Evolutionary conservation across 2,113 vertebrate species (phyloP), one percentile per base, ranked within the genome.

Genomic region (Ploceus nigricollis): DNA sequence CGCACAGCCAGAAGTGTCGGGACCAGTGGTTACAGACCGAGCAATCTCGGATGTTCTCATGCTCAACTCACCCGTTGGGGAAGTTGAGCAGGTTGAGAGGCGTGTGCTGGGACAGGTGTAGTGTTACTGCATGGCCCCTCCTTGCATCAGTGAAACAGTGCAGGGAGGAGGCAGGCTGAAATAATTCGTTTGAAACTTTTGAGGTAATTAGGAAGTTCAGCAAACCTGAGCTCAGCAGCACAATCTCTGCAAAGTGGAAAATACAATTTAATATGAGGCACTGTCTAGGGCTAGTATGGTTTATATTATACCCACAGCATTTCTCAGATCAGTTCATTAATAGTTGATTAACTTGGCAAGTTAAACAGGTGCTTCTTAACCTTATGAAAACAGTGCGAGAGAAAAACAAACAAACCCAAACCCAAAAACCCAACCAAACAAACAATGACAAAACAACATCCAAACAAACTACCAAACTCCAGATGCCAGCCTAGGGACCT

Each of bases 91-190:
- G 98, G 98, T 98, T 96, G 97, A 98, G 94, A 97, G 98, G 98
- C 91, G 97, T 98, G 98, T 98, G 97, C 77, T 97, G 86, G 95
- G 94, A 96, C 98, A 99, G 99, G 99, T 99, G 98, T 99, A 98
- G 98, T 96, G 98, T 99, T 99, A 99, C 99, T 66, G 90, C 97
- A 94, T 85, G 44, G 98, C 97, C 96, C 98, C 98, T 98, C 98
- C 98, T 98, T 92, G 96, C 97, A 96, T 65, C 97, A 94, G 97
- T 53, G 91, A 94, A 73, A 87, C 44, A 86, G 94, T 69, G 14
- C 53, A n/a, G 70, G 95, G 89, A 97, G 95, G 95, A 96, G 93
- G 88, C 76, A 14, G 3, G 33, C 85, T 69, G 80, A 95, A 96
- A 93, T 79, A 71, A 93, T 79, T 92, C 8, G 3, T 84, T 53